phyloP scores from a whole-genome alignment of 1,140 invertebrate genomes.

The Penaeus chinensis region DNA sequence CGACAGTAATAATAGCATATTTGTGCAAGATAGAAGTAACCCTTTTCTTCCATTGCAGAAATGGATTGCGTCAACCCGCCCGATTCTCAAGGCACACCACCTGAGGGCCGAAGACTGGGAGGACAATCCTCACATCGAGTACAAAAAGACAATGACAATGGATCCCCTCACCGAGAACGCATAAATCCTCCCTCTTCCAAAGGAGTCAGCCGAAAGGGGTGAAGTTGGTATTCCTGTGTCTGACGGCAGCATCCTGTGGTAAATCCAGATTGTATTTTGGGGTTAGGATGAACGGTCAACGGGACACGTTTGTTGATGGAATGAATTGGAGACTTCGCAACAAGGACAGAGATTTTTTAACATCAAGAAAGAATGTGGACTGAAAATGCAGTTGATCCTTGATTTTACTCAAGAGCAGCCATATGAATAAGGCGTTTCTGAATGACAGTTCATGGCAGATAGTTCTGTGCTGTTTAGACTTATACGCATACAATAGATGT shows the following conservation, averaged over 20 bases:
- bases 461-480: too few relatives aligned
- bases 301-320: too few relatives aligned
- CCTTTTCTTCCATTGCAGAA: constrained; percentile 40
- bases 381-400: too few relatives aligned
- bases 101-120: constrained; percentile 62
- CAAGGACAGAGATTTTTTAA: too few relatives aligned
- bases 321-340: too few relatives aligned
- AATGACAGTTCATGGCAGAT: too few relatives aligned
- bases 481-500: too few relatives aligned
- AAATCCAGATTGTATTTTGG: not conserved
- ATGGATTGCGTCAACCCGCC: constrained; percentile 63
- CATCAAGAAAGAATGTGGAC: too few relatives aligned
- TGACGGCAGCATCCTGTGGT: not conserved
- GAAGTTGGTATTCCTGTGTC: not conserved
- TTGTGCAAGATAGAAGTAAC: not conserved
- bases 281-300: too few relatives aligned
- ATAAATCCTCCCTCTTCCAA: not conserved
- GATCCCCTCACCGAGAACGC: constrained; percentile 60
- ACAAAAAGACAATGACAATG: constrained; percentile 63
- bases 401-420: too few relatives aligned
- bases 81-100: constrained; percentile 63
- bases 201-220: not conserved
- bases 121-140: constrained; percentile 54
- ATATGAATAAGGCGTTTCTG: too few relatives aligned
- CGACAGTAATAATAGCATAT: not conserved